phyloP scores from a whole-genome alignment of 2,113 vertebrate species.

The Sorex araneus region DNA sequence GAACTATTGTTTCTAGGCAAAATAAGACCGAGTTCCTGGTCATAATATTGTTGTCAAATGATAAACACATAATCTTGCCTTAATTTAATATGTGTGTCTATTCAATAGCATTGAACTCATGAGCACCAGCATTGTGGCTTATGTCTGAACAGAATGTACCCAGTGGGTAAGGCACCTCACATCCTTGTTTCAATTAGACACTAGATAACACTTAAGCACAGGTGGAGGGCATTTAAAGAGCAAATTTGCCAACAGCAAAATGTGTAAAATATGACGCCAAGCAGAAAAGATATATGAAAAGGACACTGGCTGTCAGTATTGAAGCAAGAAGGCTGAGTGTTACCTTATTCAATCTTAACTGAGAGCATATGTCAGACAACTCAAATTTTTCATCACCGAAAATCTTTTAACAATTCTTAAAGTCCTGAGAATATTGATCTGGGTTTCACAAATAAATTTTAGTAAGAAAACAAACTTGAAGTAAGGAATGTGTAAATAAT shows the following conservation, averaged over 20 bases:
- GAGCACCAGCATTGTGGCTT: not conserved
- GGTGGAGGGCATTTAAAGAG: not conserved
- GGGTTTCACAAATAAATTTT: not conserved
- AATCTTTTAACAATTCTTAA: not conserved
- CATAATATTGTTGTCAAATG: not conserved
- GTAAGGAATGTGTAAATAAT: not conserved
- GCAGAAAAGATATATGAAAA: not conserved
- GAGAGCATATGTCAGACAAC: not conserved
- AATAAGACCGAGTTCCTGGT: not conserved
- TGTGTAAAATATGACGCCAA: not conserved
- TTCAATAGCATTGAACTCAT: not conserved
- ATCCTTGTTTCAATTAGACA: not conserved
- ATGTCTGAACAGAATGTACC: not conserved
- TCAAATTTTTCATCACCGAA: not conserved
- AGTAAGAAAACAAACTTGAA: not conserved
- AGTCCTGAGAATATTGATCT: not conserved
- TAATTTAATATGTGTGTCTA: not conserved
- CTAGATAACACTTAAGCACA: not conserved
- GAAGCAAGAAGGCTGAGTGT: not conserved
- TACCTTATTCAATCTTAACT: not conserved
- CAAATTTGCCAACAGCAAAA: not conserved
- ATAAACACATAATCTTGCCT: not conserved
- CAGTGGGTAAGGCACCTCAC: not conserved
- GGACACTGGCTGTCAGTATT: not conserved
- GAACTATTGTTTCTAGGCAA: not conserved